Evolutionary conservation across 2,113 vertebrate genomes (phyloP), one percentile per base, ranked within the genome.

Genomic region (Percopsis transmontana): DNA sequence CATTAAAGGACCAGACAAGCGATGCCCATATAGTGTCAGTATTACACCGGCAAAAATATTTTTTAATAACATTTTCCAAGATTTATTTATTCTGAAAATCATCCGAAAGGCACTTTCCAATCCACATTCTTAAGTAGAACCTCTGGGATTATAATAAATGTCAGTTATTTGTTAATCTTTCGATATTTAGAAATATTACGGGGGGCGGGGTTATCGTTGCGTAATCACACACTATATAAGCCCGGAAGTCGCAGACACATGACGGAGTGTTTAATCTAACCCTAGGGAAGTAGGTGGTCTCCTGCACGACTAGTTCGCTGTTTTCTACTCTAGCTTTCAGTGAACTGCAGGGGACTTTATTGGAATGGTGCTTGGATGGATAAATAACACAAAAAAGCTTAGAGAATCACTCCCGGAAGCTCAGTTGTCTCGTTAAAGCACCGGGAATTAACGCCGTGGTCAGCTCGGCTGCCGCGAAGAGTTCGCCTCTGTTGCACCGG

Each of bases 401-500:
- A 18, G 64, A 58, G 1, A n/a, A 15, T 56, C 80, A 81, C 85
- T 71, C 86, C 83, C 85, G 59, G 15, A 19, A 2, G 79, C 68
- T 90, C 90, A 68, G 66, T 66, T 55, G 71, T 82, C 68, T 57
- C 62, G 5, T 5, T 39, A 13, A 74, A 68, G 64, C 79, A 39
- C 77, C 59, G 77, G 3, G 58, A 62, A 21, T 0, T 33, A 5
- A 3, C 0, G 79, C 85, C 85, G 88, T 64, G 89, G 90, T 82
- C 86, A 89, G 90, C 81, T 0, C 0, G 84, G 88, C 88, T 90
- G 88, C 88, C 80, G 72, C 87, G 67, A 90, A 90, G 90, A 89
- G 90, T 88, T 86, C 0, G 88, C 47, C 90, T 91, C 90, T 90
- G 86, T 16, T 80, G 83, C 83, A 62, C 60, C 72, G 81, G 80